Evolutionary conservation across 1,140 invertebrate genomes (phyloP).

Genomic region (Neodiprion pinetum): DNA sequence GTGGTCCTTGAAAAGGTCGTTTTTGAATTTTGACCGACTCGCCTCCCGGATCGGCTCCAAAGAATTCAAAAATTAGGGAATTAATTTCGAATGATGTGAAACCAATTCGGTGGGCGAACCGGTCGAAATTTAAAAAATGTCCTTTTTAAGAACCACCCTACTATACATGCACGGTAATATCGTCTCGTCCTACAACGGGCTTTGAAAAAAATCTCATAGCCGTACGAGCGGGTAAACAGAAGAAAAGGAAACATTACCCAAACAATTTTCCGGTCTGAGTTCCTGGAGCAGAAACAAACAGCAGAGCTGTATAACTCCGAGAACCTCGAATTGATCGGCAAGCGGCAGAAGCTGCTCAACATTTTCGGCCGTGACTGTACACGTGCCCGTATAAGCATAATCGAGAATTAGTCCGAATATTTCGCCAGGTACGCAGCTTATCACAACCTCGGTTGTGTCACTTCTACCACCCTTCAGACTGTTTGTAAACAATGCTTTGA

Average conservation of each 20-base stretch:
- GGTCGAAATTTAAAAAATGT: not conserved
- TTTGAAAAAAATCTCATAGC: conserved; percentile 1
- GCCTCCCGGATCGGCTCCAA: too few relatives aligned
- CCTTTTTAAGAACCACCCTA: too few relatives aligned
- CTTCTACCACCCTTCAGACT: conserved; percentile 65
- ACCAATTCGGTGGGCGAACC: not conserved
- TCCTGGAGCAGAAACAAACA: conserved; percentile 73
- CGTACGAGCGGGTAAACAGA: not conserved
- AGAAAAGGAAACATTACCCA: conserved; percentile 60
- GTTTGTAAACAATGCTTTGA: conserved; percentile 84
- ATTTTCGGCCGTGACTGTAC: conserved; percentile 75
- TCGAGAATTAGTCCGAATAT: conserved; percentile 78
- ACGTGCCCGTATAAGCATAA: conserved; percentile 81
- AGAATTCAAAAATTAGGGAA: conserved; percentile 9
- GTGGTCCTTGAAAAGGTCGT: not conserved
- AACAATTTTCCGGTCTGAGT: conserved; percentile 77
- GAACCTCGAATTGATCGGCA: conserved; percentile 81
- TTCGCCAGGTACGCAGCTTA: conserved; percentile 73
- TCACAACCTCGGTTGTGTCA: conserved; percentile 70
- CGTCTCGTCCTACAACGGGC: too few relatives aligned
- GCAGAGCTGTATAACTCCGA: conserved; percentile 79
- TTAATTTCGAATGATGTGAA: not conserved
- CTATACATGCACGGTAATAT: too few relatives aligned
- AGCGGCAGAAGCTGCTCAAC: conserved; percentile 77
- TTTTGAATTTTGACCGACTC: not conserved